Evolutionary conservation across 2,888 invertebrate genomes (phyloP).

Genomic region (Mesorhabditis sp.): DNA sequence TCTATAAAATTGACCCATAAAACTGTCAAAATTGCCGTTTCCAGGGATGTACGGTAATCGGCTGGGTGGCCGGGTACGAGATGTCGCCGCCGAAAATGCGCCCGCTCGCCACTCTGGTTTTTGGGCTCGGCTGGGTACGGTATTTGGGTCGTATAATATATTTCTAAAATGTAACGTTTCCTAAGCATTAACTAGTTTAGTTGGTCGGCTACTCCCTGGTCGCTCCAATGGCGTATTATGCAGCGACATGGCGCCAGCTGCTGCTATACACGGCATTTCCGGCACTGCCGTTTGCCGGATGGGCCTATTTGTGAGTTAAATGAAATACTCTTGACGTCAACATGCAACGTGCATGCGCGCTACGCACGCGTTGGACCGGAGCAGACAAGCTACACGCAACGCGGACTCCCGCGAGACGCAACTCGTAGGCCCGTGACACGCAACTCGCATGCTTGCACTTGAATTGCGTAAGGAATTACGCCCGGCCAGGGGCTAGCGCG

Average conservation of each 20-base stretch:
- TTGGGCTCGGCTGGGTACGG: conserved; percentile 40
- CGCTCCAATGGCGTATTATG: conserved; percentile 34
- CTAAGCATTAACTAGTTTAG: conserved; percentile 14
- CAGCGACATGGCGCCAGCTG: conserved; percentile 34
- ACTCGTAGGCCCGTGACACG: too few relatives aligned
- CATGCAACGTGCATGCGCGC: too few relatives aligned
- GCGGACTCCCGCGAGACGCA: too few relatives aligned
- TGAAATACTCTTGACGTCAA: conserved; percentile 7
- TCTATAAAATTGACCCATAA: not conserved
- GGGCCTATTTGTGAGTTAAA: conserved; percentile 26
- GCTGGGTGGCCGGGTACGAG: conserved; percentile 51
- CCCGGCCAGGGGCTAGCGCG: too few relatives aligned
- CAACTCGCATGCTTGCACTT: too few relatives aligned
- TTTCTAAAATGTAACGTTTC: too few relatives aligned
- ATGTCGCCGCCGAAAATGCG: conserved; percentile 40
- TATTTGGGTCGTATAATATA: too few relatives aligned
- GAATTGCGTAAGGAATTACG: too few relatives aligned
- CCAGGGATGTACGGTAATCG: conserved; percentile 28
- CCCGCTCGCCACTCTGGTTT: conserved; percentile 42
- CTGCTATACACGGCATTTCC: conserved; percentile 22
- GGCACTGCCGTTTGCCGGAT: conserved; percentile 5
- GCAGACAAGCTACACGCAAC: too few relatives aligned
- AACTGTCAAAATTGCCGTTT: conserved; percentile 15
- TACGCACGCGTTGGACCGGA: too few relatives aligned
- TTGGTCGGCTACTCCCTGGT: conserved; percentile 41